phyloP scores from a whole-genome alignment of 2,888 invertebrate species.

The Hirtodrosophila confusa region DNA sequence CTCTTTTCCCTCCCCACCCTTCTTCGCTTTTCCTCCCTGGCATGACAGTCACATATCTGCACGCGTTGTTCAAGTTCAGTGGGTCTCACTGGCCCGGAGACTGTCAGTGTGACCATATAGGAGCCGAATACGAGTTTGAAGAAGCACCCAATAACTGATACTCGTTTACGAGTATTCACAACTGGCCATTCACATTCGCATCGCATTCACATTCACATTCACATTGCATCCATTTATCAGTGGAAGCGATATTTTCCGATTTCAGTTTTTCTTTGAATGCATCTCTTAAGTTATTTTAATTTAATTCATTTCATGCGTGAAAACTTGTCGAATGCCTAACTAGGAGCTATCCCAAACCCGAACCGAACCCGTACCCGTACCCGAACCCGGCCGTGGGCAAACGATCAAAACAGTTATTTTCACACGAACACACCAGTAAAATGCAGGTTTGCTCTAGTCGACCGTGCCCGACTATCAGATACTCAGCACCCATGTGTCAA shows the following conservation, averaged over 20 bases:
- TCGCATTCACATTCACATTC: conserved; percentile 11
- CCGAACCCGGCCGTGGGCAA: conserved; percentile 17
- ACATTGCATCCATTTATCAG: conserved; percentile 30
- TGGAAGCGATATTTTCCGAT: conserved; percentile 3
- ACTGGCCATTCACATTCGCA: conserved; percentile 6
- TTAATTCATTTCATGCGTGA: conserved; percentile 70
- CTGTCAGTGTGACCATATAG: conserved; percentile 46
- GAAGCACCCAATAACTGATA: conserved; percentile 22
- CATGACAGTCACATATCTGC: conserved; percentile 32
- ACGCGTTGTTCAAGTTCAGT: conserved; percentile 43
- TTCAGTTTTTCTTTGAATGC: conserved; percentile 39
- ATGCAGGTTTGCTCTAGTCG: no score
- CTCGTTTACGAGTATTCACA: conserved; percentile 9
- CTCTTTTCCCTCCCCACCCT: background rate
- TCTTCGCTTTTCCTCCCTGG: conserved; percentile 1
- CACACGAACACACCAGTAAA: conserved; percentile 3
- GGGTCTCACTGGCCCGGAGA: conserved; percentile 23
- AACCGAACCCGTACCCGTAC: conserved; percentile 4
- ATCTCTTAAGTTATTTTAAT: conserved; percentile 60
- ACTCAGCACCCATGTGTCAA: no score
- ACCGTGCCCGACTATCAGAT: no score
- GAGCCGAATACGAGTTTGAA: background rate
- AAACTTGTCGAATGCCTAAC: conserved; percentile 72
- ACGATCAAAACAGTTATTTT: conserved; percentile 52
- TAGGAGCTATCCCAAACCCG: conserved; percentile 12